Base-by-base conservation (phyloP, 2,888 invertebrate genomes). In the Schrankia costaestrigalis region DNA sequence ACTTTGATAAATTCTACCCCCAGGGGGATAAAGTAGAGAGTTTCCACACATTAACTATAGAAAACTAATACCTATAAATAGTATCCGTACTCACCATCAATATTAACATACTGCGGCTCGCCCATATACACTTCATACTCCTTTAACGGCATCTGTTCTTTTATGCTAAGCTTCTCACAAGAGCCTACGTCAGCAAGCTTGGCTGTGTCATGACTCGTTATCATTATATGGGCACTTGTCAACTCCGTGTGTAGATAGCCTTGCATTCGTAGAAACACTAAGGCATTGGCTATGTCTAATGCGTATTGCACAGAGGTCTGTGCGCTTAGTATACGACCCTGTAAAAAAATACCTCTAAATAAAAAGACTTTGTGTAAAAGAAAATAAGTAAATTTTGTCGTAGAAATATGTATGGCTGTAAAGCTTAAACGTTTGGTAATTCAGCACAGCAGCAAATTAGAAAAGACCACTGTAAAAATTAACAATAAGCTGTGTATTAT, bases 211-310 rank as follows among this genome's bases (percentile, higher is more conserved):
- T 79, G 79, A 25, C 58, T 53, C 0, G 84, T 86, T 8, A 89
- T 57, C 69, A 86, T 75, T n/a, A 89, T 53, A 19, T 73, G 61
- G 31, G 71, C 66, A 46, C 89, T 89, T 41, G 67, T 78, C 10
- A 89, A 63, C 14, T 74, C 82, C 0, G 87, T 81, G 67, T 89
- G 89, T 1, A 89, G 48, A 55, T 72, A 84, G 8, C 84, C 84
- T 51, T 83, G 86, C 81, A 86, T 87, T 11, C 78, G 71, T 2
- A 89, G 69, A 64, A 88, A 89, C 1, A 78, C 71, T 8, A 85
- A 61, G 0, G 89, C 89, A 43, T 78, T 81, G 3, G 84, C 76
- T 12, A 89, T 70, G 61, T 89, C 89, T 10, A 81, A 49, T 0
- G 79, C 66, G 46, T 87, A 87, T 38, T 77, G 76, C 17, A 87